Conservation (phyloP, 30 jellyfish, hydroid and myxozoan species). For the Euphysa ruthae region DNA sequence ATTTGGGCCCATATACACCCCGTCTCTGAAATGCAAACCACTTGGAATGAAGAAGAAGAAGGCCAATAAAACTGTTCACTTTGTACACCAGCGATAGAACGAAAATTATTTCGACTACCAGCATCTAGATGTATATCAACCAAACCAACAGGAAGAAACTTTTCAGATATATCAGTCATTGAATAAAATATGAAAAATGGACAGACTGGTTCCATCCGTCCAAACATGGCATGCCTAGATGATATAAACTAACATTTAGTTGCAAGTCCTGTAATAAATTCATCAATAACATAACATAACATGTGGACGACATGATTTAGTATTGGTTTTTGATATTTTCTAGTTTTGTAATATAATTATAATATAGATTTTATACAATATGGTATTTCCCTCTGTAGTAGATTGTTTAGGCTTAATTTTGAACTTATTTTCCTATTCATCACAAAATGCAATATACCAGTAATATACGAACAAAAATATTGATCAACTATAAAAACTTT, state of each 20-base stretch:
- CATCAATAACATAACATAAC: not conserved
- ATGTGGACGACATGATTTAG: too few relatives aligned
- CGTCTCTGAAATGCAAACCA: constrained; percentile 57
- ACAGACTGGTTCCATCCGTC: constrained; percentile 78
- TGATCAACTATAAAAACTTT: too few relatives aligned
- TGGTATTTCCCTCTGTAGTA: too few relatives aligned
- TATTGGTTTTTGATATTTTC: too few relatives aligned
- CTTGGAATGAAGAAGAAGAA: constrained; percentile 15
- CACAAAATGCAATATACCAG: too few relatives aligned
- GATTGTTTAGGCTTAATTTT: too few relatives aligned
- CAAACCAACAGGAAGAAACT: constrained; percentile 54
- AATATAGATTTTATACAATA: too few relatives aligned
- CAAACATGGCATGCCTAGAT: constrained; percentile 83
- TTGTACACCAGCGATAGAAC: constrained; percentile 23
- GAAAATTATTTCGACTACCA: constrained; percentile 16
- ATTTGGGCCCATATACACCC: constrained; percentile 56
- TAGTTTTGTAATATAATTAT: too few relatives aligned
- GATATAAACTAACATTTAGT: too few relatives aligned
- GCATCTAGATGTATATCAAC: constrained; percentile 25
- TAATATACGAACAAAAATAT: too few relatives aligned
- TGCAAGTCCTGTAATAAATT: not conserved
- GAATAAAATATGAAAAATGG: constrained; percentile 87
- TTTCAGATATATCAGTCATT: constrained; percentile 65
- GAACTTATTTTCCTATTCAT: too few relatives aligned
- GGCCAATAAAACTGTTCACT: constrained; percentile 52